Evolutionary conservation across 1,140 invertebrate species (phyloP), one percentile per base, ranked within the genome.

Genomic region (Sycophaga agraensis): DNA sequence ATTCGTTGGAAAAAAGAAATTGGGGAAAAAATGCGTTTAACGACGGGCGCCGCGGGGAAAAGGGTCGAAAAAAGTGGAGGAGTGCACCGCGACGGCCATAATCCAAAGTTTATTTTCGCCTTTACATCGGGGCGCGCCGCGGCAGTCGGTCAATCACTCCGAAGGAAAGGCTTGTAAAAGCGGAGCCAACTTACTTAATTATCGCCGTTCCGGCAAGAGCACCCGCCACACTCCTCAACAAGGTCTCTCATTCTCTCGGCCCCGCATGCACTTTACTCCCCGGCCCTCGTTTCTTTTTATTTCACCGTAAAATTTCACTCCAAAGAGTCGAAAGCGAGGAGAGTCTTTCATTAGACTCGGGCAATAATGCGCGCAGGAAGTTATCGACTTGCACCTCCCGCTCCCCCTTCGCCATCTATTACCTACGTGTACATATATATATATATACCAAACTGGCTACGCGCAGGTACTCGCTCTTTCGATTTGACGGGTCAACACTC

Each of bases 321-420:
- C 14, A 45, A 34, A 57, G 31, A 40, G 34, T 39, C 14, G 1
- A n/a, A 57, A 39, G 9, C 22, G 21, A 57, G n/a, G n/a, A n/a
- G 34, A 48, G 43, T 19, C 21, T 35, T 55, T 57, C 42, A 57
- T 57, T 57, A 57, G 48, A 31, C 46, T n/a, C 43, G 31, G 39
- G 55, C 14, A 57, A 57, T 48, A 57, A 57, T 37, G 43, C 43
- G 48, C 21, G 6, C n/a, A n/a, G 34, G 12, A 43, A 56, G 35
- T 57, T 58, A 39, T 49, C 31, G 31, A 2, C 39, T 24, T 39
- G 7, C 16, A 4, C 21, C 24, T 14, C 22, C n/a, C 14, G 8
- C n/a, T 14, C n/a, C n/a, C 9, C 12, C 8, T 24, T 39, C 21
- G n/a, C 6, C 9, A 12, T n/a, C 24, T n/a, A n/a, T n/a, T n/a